A percentile compares a stretch with the other conserved stretches of the same genome.
phyloP scores from a whole-genome alignment of 2,888 invertebrate species.

The Synanthedon myopaeformis region DNA sequence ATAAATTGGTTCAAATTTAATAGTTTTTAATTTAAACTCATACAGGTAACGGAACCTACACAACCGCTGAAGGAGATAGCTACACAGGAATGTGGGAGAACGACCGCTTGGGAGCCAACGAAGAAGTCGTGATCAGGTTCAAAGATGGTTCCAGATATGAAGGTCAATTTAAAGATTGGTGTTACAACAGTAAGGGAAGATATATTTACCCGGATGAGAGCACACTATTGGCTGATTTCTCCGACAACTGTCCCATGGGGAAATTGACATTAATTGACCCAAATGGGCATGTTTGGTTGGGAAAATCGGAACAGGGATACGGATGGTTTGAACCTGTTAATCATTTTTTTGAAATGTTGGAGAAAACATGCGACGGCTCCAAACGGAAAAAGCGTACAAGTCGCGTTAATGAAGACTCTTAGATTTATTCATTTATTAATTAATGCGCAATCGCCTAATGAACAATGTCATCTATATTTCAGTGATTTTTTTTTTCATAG shows the following conservation, averaged over 20 bases:
- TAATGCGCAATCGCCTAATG: too few relatives aligned
- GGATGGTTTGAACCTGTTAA: slow-evolving; percentile 52
- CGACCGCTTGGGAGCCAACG: slow-evolving; percentile 53
- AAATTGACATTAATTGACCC: slow-evolving; percentile 56
- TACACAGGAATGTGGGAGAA: slow-evolving; percentile 69
- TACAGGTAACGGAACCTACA: slow-evolving; percentile 66
- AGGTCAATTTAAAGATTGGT: slow-evolving; percentile 59
- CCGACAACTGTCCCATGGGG: slow-evolving; percentile 60
- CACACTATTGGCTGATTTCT: slow-evolving; percentile 53
- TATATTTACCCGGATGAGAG: slow-evolving; percentile 67
- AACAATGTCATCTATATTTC: too few relatives aligned
- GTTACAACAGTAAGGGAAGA: slow-evolving; percentile 54
- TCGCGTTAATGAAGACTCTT: neutral
- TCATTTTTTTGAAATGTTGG: slow-evolving; percentile 47
- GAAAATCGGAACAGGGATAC: slow-evolving; percentile 43
- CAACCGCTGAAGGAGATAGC: slow-evolving; percentile 68
- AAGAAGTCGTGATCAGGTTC: slow-evolving; percentile 42
- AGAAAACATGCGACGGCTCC: slow-evolving; percentile 19
- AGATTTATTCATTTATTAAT: too few relatives aligned
- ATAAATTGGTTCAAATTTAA: too few relatives aligned
- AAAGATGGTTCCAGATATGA: slow-evolving; percentile 58
- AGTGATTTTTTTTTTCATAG: too few relatives aligned
- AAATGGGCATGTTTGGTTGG: slow-evolving; percentile 66
- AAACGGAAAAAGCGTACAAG: slow-evolving; percentile 11
- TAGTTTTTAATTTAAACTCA: too few relatives aligned